Base-by-base conservation (phyloP, 2,113 vertebrate genomes). In the Haemorhous mexicanus region DNA sequence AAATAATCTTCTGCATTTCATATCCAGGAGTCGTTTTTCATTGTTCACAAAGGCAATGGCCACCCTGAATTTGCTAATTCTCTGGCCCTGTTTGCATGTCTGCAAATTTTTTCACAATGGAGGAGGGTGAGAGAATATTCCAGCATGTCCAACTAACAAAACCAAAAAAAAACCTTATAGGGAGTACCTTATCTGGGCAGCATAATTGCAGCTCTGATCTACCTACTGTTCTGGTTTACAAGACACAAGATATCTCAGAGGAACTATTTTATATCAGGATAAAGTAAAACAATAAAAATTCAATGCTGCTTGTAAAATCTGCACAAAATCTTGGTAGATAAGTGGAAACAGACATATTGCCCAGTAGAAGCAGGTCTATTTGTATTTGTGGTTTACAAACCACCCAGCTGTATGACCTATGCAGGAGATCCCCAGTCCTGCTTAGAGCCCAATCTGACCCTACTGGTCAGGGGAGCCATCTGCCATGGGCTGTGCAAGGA, bases 1-100 rank as follows among this genome's bases (percentile, higher is more conserved):
- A 93, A 94, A 94, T 85, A 83, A 67, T 91, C 70, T 68, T 95
- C 84, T 82, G 80, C 68, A 89, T 95, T 90, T 95, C 92, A 87
- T 87, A 85, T 88, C 78, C 82, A 94, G 77, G 64, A 72, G 73
- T 86, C 24, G 33, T 95, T 92, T 91, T 94, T 95, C 61, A 61
- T 75, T 74, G 83, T 64, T 92, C 72, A 68, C 47, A 81, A 94
- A 84, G 73, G 83, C 52, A 81, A 30, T 10, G 68, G 68, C 49
- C 67, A 73, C 58, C 50, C 61, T 63, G 43, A 87, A 80, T 37
- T 88, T 70, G 43, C 13, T 81, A 68, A 92, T 75, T 91, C 68
- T 75, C 84, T 78, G 49, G 37, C 47, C 24, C 16, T n/a, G 16
- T 49, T 75, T 75, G 52, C 49, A 81, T 37, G 14, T 33, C 56